Base-by-base conservation (phyloP, 92 coral and sea anemone species). In the Plumapathes pennacea region DNA sequence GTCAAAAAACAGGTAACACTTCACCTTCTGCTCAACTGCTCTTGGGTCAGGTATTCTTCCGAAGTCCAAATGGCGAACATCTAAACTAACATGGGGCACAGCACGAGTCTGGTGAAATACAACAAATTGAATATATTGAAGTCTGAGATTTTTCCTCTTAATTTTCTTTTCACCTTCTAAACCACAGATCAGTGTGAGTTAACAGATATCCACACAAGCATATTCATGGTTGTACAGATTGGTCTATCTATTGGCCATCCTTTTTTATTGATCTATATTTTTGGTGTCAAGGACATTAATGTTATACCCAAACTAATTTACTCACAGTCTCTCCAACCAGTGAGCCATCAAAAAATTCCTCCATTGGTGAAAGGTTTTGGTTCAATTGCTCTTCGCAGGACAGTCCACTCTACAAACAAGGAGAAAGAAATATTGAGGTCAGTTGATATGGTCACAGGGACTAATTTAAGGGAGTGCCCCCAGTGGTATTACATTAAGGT, bases 71-170 rank as follows among this genome's bases (percentile, higher is more conserved):
- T 80, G 87, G 11, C 72, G 87, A 47, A 88, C 76, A 61, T 92
- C 98, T 11, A 92, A 62, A 54, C 98, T 92, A 34, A 82, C 89
- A 73, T 92, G 98, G 6, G 98, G 98, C 28, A 62, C 76, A 20
- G 69, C 60, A 14, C 66, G 36, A 38, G 79, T 65, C 91, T 85
- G 53, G 11, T 24, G 19, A 49, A 13, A 5, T 22, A 1, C 17
- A 15, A 26, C 6, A 69, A 10, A 15, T 6, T 2, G 4, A 1
- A 29, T 18, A 0, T 15, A 22, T 23, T 26, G 15, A n/a, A n/a
- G n/a, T n/a, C n/a, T n/a, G n/a, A n/a, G n/a, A n/a, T n/a, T n/a
- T n/a, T n/a, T n/a, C n/a, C n/a, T n/a, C n/a, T n/a, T n/a, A n/a
- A n/a, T n/a, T n/a, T n/a, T n/a, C n/a, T n/a, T n/a, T n/a, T n/a